Evolutionary conservation across 2,888 invertebrate species (phyloP), one percentile per base, ranked within the genome.

Genomic region (Agonopterix alstromeriana): DNA sequence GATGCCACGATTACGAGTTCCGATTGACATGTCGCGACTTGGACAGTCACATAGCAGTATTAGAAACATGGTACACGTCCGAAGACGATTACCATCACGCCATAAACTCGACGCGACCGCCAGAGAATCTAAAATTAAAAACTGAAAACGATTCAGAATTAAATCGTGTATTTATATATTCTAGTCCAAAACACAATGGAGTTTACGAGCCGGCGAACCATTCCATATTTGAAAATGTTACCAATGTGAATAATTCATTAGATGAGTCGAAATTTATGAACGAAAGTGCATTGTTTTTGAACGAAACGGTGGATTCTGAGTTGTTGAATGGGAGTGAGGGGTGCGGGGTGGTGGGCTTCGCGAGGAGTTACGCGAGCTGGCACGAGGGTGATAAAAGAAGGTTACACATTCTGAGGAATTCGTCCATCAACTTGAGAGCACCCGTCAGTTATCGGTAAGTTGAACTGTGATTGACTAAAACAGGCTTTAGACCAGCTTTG

Each of bases 11-110:
- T 65, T 90, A 82, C 69, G 88, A 89, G 63, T 89, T 93, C 63
- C 86, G 91, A 14, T 77, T 93, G 43, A 92, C 92, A 3, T 93
- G 93, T 61, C 90, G 92, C 35, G 90, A 91, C 53, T 72, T 93
- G 55, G 90, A 91, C 71, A 89, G 92, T 2, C 90, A 91, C 67
- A 90, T 93, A 52, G 92, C 92, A 40, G 84, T 93, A 36, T 73
- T 92, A 58, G 91, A 92, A 62, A 92, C 91, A n/a, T 90, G 90
- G 76, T 93, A 91, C 71, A 86, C 87, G 51, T 67, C 85, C 42
- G 44, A 61, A 49, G 75, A 79, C 45, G 71, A 85, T 53, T 76
- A 77, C 83, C 65, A 69, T 57, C 71, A 52, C 40, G 55, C 60
- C 78, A 51, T 59, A 27, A 79, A 75, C 65, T 62, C 62, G 44